Conservation (phyloP, 2,888 invertebrate species). For the Melieria omissa region DNA sequence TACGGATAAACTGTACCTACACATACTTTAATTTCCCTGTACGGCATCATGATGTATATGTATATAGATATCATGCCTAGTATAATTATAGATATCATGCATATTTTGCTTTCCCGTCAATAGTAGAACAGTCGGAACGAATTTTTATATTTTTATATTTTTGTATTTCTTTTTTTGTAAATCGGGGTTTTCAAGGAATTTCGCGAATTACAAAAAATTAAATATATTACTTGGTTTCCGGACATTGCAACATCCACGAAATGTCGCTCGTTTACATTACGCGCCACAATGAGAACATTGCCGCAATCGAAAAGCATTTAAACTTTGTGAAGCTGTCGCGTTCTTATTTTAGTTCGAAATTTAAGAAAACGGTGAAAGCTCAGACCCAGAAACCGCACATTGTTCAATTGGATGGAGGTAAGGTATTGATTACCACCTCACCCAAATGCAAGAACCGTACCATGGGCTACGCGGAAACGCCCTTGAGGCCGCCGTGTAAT, state of each 20-base stretch:
- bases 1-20: too few relatives aligned
- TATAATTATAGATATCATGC: too few relatives aligned
- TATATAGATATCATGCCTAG: too few relatives aligned
- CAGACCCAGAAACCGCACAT: conserved; percentile 59
- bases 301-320: conserved; percentile 61
- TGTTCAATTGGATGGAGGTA: conserved; percentile 57
- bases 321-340: background rate
- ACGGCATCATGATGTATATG: too few relatives aligned
- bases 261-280: conserved; percentile 76
- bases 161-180: too few relatives aligned
- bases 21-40: too few relatives aligned
- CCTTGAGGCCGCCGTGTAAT: conserved; percentile 71
- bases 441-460: conserved; percentile 70
- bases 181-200: too few relatives aligned
- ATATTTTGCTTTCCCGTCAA: too few relatives aligned
- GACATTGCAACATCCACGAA: background rate
- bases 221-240: too few relatives aligned
- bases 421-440: conserved; percentile 66
- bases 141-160: too few relatives aligned
- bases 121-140: too few relatives aligned
- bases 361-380: conserved; percentile 46
- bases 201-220: too few relatives aligned
- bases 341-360: conserved; percentile 34
- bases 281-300: conserved; percentile 76
- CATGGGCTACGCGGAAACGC: conserved; percentile 76